These are phyloP conservation scores for Misgurnus anguillicaudatus DNA, from an alignment of 2,113 vertebrate species.

Conservation along the genomic window DNA sequence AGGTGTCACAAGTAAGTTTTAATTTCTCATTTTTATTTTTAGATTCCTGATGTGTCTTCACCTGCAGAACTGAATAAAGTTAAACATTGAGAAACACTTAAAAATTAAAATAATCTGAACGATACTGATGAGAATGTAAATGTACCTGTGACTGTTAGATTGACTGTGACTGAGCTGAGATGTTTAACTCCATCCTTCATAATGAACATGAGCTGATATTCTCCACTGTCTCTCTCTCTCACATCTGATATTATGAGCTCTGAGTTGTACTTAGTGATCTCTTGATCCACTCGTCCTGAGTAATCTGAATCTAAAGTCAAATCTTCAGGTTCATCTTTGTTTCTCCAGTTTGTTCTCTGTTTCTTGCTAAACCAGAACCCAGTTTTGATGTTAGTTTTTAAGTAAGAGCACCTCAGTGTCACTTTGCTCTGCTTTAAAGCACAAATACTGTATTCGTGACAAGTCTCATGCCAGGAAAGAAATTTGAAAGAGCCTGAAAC, in stretches of 20 bases:
- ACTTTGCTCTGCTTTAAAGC: neutral
- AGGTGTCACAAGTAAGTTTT: too few relatives aligned
- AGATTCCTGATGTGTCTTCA: too few relatives aligned
- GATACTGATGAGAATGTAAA: too few relatives aligned
- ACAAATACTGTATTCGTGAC: conserved; percentile 28
- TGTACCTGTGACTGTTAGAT: neutral
- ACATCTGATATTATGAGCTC: conserved; percentile 33
- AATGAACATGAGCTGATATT: conserved; percentile 41
- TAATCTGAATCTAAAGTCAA: conserved; percentile 43
- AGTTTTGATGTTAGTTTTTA: neutral
- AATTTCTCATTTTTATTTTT: too few relatives aligned
- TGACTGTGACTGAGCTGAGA: neutral
- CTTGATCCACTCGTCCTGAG: conserved; percentile 19
- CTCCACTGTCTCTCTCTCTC: conserved; percentile 30
- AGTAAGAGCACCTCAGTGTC: neutral
- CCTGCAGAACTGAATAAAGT: too few relatives aligned
- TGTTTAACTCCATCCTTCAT: neutral
- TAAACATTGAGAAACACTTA: too few relatives aligned
- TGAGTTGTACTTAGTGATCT: neutral
- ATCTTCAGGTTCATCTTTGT: too few relatives aligned
- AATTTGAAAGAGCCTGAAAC: neutral
- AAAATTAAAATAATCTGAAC: too few relatives aligned
- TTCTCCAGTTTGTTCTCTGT: conserved; percentile 8
- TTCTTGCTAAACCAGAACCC: conserved; percentile 43
- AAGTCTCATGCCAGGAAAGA: neutral